Percentiles rank a stretch among this genome's conserved stretches.
Conservation (phyloP, 1,140 invertebrate species). For the Gryon sp. region DNA sequence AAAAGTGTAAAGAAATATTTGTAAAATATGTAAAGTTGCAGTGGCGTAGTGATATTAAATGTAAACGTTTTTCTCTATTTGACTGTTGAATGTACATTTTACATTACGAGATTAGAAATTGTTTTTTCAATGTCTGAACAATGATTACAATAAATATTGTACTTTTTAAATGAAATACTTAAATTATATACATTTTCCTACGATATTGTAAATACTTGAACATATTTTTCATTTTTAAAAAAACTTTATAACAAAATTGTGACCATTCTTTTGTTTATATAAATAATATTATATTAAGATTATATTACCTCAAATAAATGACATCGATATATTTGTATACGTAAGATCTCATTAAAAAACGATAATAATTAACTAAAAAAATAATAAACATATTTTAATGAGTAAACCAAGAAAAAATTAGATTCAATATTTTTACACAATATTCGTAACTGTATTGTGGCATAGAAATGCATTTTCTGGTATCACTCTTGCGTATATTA, state of each 20-base stretch:
- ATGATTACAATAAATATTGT: conserved; percentile 2
- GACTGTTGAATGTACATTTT: conserved; percentile 1
- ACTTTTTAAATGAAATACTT: no score
- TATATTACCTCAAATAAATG: conserved; percentile 15
- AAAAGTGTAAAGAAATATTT: conserved; percentile 3
- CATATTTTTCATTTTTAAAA: no score
- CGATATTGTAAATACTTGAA: no score
- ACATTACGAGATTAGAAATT: no score
- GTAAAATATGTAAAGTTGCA: conserved; percentile 16
- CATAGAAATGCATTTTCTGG: conserved; percentile 19
- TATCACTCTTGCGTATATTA: background rate
- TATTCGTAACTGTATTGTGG: conserved; percentile 8
- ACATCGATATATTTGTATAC: conserved; percentile 2
- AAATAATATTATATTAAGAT: no score
- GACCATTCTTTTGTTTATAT: no score
- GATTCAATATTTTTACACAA: conserved; percentile 24
- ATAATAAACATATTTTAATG: conserved; percentile 16
- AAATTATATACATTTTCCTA: no score
- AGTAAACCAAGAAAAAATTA: no score
- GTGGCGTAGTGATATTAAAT: background rate
- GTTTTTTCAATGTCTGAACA: no score
- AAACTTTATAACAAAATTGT: no score
- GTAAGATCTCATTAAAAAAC: background rate
- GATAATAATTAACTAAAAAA: background rate
- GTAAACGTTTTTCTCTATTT: background rate